Percentiles rank a stretch among this genome's conserved stretches.
phyloP scores from a whole-genome alignment of 2,888 invertebrate species.

The Arrhopalites spinosus region DNA sequence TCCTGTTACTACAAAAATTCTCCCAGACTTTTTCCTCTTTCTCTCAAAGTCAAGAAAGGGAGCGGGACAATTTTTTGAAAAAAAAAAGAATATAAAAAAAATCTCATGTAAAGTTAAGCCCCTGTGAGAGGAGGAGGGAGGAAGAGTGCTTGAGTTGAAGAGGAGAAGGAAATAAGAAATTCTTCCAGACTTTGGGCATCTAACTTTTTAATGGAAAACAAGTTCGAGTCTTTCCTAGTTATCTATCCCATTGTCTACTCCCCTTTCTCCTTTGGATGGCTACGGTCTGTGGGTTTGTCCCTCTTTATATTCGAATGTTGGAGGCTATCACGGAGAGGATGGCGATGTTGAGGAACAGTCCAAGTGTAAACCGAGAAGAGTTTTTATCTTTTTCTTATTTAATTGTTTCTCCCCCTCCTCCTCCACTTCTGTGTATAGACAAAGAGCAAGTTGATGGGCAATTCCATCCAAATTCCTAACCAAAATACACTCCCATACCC shows the following conservation, averaged over 20 bases:
- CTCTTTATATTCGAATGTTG: no score
- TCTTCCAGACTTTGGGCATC: constrained; percentile 27
- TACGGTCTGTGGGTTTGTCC: no score
- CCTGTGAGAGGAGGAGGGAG: no score
- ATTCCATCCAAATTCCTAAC: no score
- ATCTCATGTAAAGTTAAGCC: no score
- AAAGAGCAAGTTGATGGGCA: no score
- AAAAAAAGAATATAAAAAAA: no score
- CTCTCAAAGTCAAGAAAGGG: no score
- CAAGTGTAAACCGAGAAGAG: neutral
- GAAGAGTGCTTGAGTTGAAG: neutral
- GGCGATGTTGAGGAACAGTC: neutral
- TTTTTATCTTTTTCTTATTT: neutral
- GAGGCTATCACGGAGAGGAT: no score
- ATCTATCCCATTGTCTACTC: neutral
- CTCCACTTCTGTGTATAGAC: neutral
- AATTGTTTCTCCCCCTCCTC: constrained; percentile 2
- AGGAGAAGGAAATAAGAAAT: neutral
- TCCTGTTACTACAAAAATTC: no score
- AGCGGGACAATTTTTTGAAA: no score
- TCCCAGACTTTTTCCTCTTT: no score
- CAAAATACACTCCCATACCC: neutral
- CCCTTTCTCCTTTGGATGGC: neutral
- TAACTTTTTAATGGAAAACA: constrained; percentile 36
- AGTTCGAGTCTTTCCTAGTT: neutral